Conservation (phyloP, 1,140 invertebrate species). For the Sesamia nonagrioides region DNA sequence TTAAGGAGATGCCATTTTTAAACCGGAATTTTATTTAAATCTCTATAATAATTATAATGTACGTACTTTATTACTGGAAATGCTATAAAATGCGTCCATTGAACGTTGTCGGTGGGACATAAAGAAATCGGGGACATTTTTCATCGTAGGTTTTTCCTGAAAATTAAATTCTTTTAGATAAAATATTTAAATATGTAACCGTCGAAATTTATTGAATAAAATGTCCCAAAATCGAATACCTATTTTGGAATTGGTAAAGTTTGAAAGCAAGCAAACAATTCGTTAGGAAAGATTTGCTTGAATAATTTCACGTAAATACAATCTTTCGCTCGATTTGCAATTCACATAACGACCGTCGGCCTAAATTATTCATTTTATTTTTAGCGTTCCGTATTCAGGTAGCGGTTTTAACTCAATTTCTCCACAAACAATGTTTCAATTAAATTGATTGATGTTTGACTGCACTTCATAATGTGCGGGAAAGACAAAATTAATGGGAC, state of each 20-base stretch:
- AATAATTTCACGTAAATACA: conserved; percentile 81
- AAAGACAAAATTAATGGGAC: conserved; percentile 40
- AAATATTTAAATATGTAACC: conserved; percentile 32
- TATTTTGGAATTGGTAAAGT: conserved; percentile 71
- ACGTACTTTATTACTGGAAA: conserved; percentile 28
- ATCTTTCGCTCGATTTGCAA: conserved; percentile 81
- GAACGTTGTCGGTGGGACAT: conserved; percentile 36
- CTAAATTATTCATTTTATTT: conserved; percentile 71
- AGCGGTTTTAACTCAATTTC: conserved; percentile 52
- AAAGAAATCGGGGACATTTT: conserved; percentile 18
- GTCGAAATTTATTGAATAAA: conserved; percentile 58
- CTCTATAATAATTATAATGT: conserved; percentile 11
- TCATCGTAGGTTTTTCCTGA: conserved; percentile 20
- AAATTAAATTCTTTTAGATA: conserved; percentile 41
- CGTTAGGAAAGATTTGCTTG: conserved; percentile 78
- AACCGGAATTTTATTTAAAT: conserved; percentile 21
- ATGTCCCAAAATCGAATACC: conserved; percentile 56
- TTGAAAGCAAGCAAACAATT: conserved; percentile 79
- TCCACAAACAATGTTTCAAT: conserved; percentile 53
- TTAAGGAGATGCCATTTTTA: conserved; percentile 17
- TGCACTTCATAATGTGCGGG: conserved; percentile 49
- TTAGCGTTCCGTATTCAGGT: conserved; percentile 53
- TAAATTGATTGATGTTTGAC: conserved; percentile 54
- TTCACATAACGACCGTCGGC: conserved; percentile 73
- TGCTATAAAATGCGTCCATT: conserved; percentile 37